Percentiles rank a stretch among this genome's conserved stretches.
Conservation (phyloP, 2,797 vertebrate genomes). For the Sternarchorhynchus goeldii region DNA sequence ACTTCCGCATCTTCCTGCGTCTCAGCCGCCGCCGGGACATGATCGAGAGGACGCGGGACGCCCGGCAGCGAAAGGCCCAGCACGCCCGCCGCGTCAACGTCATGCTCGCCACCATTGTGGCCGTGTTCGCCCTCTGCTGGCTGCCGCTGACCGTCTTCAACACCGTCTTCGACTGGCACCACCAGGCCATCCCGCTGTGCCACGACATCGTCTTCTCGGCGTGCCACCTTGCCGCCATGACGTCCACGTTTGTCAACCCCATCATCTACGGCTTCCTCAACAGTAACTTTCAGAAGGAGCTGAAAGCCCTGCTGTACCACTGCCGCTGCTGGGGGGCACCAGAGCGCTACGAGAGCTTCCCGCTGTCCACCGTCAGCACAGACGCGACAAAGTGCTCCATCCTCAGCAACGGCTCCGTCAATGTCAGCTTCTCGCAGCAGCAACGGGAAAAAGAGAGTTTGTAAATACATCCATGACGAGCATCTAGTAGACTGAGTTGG, state of each 20-base stretch:
- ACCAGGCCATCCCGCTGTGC: slow-evolving; percentile 75
- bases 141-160: slow-evolving; percentile 84
- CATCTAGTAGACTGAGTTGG: not conserved
- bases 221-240: slow-evolving; percentile 83
- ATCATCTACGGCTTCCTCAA: slow-evolving; percentile 87
- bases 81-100: slow-evolving; percentile 77
- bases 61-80: slow-evolving; percentile 69
- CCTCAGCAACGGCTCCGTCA: slow-evolving; percentile 75
- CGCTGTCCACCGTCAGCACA: slow-evolving; percentile 82
- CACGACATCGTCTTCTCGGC: slow-evolving; percentile 82
- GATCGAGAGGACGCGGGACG: slow-evolving; percentile 76
- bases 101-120: slow-evolving; percentile 80
- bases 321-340: slow-evolving; percentile 77
- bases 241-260: slow-evolving; percentile 84
- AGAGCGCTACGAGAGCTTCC: slow-evolving; percentile 81
- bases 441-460: slow-evolving; percentile 48
- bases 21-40: slow-evolving; percentile 79
- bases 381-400: slow-evolving; percentile 83
- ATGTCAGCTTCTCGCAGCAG: slow-evolving; percentile 59
- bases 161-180: slow-evolving; percentile 83
- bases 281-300: slow-evolving; percentile 85
- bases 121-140: slow-evolving; percentile 80
- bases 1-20: slow-evolving; percentile 81
- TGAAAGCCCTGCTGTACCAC: slow-evolving; percentile 75
- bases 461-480: slow-evolving; percentile 5